These are phyloP conservation scores for Schizaphis graminum DNA, from an alignment of 2,888 invertebrate genomes.

Conservation along the genomic window DNA sequence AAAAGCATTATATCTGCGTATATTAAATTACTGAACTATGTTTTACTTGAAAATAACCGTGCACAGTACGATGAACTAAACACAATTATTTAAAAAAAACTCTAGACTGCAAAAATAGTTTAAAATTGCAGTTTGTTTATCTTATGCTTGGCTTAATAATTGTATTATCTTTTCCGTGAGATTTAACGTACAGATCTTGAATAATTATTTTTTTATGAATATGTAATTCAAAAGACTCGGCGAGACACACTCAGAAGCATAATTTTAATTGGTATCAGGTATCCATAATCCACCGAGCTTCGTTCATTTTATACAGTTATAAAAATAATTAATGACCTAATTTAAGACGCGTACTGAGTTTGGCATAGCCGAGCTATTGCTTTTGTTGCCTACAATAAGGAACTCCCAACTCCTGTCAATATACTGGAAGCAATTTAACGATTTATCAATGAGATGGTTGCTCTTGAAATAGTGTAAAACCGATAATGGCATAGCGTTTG, in stretches of 20 bases:
- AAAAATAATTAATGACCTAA: neutral
- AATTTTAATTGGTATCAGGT: neutral
- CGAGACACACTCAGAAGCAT: neutral
- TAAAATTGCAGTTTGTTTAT: neutral
- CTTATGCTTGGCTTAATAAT: neutral
- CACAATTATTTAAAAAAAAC: neutral
- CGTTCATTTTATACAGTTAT: neutral
- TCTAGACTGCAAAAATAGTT: neutral
- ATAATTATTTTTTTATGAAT: neutral
- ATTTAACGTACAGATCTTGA: neutral
- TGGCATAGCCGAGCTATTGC: neutral
- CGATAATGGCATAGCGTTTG: neutral
- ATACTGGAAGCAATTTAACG: neutral
- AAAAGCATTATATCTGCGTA: neutral
- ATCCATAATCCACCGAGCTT: neutral
- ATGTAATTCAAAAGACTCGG: neutral
- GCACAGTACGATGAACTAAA: neutral
- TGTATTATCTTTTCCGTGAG: neutral
- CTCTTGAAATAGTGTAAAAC: neutral
- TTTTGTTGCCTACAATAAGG: neutral
- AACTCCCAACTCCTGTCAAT: neutral
- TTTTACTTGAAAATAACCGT: neutral
- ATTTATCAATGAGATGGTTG: neutral
- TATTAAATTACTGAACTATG: neutral
- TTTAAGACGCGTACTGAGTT: neutral